Percentiles rank a stretch among this genome's conserved stretches.
Evolutionary conservation across 2,888 invertebrate species (phyloP).

Genomic region (Oasisia sp.): DNA sequence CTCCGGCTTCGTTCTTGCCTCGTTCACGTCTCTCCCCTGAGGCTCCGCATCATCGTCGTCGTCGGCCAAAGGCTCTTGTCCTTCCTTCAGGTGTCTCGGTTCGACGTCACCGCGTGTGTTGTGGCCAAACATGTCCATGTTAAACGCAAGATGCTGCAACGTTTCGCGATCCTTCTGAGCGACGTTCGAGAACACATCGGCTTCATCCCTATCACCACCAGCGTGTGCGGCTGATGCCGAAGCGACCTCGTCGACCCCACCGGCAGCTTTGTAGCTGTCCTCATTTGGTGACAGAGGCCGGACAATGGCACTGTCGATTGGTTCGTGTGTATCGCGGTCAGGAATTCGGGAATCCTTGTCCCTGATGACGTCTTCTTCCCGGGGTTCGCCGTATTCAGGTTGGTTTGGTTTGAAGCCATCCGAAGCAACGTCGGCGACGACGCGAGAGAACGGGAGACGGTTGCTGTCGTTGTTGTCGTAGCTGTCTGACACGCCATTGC

Average conservation of each 20-base stretch:
- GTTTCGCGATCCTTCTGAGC: background rate
- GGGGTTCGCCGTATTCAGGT: background rate
- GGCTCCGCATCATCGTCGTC: background rate
- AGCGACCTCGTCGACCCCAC: background rate
- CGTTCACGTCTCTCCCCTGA: background rate
- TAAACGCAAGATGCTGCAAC: background rate
- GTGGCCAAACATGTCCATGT: background rate
- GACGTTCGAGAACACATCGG: background rate
- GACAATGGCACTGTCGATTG: background rate
- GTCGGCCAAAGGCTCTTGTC: background rate
- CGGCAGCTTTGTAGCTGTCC: background rate
- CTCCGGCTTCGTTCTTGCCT: background rate
- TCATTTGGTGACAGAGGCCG: background rate
- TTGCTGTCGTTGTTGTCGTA: no score
- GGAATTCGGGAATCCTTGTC: background rate
- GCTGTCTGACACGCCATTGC: background rate
- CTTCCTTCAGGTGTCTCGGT: background rate
- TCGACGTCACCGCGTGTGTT: background rate
- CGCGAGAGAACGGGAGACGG: background rate
- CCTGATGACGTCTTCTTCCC: background rate
- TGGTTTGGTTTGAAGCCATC: background rate
- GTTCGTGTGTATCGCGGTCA: background rate
- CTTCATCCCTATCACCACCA: background rate
- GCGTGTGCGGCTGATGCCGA: background rate
- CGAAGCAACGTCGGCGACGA: no score